Percentiles rank a stretch among this genome's conserved stretches.
Conservation (phyloP, 2,113 vertebrate species). For the Pungitius pungitius region DNA sequence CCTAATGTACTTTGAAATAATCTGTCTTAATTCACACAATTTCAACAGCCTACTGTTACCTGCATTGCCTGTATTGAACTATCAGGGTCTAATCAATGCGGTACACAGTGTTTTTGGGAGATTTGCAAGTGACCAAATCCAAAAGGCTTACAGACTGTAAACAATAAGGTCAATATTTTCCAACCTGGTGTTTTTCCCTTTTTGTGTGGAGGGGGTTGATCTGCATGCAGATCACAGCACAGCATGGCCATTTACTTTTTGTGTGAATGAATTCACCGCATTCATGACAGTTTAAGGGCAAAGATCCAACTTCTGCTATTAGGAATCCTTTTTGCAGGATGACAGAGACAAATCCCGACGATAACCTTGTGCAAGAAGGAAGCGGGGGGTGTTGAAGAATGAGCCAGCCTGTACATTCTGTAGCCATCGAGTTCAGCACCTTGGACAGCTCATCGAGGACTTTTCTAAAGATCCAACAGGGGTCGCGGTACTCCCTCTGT, state of each 20-base stretch:
- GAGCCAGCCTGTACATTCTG: constrained; percentile 4
- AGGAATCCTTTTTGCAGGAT: not conserved
- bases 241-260: not conserved
- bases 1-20: not conserved
- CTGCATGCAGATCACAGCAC: constrained; percentile 1
- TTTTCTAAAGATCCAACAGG: constrained; percentile 40
- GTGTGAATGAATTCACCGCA: not conserved
- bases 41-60: not conserved
- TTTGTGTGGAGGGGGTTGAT: not conserved
- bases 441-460: constrained; percentile 53
- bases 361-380: not conserved
- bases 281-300: not conserved
- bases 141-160: not conserved
- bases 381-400: not conserved
- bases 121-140: not conserved
- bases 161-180: not conserved
- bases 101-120: not conserved
- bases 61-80: not conserved
- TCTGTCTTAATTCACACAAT: not conserved
- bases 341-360: not conserved
- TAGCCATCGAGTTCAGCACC: constrained; percentile 61
- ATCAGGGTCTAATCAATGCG: not conserved
- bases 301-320: not conserved
- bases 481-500: constrained; percentile 55
- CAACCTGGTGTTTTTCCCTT: not conserved